Conservation (phyloP, 2,797 vertebrate genomes). For the Pseudochirops cupreus region DNA sequence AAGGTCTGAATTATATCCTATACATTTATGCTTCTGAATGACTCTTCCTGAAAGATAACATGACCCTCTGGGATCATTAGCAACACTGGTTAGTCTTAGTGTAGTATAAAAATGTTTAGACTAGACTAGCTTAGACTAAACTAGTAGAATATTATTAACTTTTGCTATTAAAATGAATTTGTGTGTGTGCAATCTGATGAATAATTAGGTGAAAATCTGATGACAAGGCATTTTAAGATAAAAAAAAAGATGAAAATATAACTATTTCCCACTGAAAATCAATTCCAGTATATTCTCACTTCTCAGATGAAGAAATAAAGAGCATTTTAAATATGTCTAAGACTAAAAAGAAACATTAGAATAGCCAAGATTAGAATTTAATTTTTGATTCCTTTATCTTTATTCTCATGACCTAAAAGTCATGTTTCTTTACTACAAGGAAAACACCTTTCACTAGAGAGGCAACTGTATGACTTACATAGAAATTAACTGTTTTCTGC, state of each 20-base stretch:
- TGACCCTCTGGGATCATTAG: not conserved
- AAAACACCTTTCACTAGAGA: slow-evolving; percentile 12
- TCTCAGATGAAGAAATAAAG: not conserved
- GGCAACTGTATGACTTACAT: slow-evolving; percentile 16
- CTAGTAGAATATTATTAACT: not conserved
- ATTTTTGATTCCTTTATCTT: not conserved
- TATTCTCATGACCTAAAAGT: not conserved
- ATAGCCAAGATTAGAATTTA: slow-evolving; percentile 3
- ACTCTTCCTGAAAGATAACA: slow-evolving; percentile 2
- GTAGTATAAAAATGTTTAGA: not conserved
- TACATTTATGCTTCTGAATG: not conserved
- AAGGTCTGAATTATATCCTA: slow-evolving; percentile 1
- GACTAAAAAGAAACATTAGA: not conserved
- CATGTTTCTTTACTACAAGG: not conserved
- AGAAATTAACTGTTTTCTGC: slow-evolving; percentile 29
- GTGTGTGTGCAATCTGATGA: not conserved
- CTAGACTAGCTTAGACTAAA: slow-evolving; percentile 21
- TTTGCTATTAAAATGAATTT: not conserved
- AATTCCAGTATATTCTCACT: not conserved
- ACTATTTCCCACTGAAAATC: not conserved
- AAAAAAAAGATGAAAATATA: not conserved
- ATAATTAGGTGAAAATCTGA: not conserved
- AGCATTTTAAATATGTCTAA: not conserved
- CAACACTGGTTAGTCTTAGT: slow-evolving; percentile 10
- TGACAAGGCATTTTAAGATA: not conserved